Percentiles rank a stretch among this genome's conserved stretches.
These are phyloP conservation scores for Agelastica alni DNA, from an alignment of 2,888 invertebrate genomes.

Conservation along the genomic window DNA sequence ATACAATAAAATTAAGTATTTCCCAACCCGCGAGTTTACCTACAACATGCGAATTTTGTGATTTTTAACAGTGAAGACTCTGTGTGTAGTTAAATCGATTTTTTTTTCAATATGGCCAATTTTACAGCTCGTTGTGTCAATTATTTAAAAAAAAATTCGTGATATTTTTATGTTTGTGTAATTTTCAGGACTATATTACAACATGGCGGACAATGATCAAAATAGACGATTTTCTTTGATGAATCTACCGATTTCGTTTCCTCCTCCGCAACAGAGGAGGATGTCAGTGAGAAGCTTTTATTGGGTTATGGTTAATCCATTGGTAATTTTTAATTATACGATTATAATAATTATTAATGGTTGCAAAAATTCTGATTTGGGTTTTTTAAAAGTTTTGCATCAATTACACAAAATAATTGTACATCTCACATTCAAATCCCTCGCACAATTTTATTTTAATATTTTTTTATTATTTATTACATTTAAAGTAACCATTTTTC, in stretches of 20 bases:
- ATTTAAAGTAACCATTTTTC: too few species aligned
- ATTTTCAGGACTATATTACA: too few species aligned
- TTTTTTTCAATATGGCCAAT: conserved; percentile 21
- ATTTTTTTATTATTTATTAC: too few species aligned
- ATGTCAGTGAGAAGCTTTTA: conserved; percentile 49
- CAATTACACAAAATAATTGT: too few species aligned
- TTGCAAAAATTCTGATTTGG: too few species aligned
- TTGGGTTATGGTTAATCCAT: conserved; percentile 45
- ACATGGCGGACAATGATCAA: conserved; percentile 11
- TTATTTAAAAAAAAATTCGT: conserved; percentile 18
- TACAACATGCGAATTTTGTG: conserved; percentile 33
- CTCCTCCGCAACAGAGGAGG: conserved; percentile 40
- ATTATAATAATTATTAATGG: too few species aligned
- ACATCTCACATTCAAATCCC: too few species aligned
- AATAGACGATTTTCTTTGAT: conserved; percentile 35
- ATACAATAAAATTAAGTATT: conserved; percentile 38
- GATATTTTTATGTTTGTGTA: conserved; percentile 20
- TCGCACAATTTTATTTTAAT: too few species aligned
- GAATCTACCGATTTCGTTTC: conserved; percentile 32
- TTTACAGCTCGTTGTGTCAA: conserved; percentile 21
- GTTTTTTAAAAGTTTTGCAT: too few species aligned
- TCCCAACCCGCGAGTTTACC: conserved; percentile 35
- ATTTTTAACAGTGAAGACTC: conserved; percentile 27
- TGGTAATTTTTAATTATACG: too few species aligned
- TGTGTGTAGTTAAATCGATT: conserved; percentile 15